phyloP scores from a whole-genome alignment of 2,797 vertebrate species.

The Cephalopachus bancanus region DNA sequence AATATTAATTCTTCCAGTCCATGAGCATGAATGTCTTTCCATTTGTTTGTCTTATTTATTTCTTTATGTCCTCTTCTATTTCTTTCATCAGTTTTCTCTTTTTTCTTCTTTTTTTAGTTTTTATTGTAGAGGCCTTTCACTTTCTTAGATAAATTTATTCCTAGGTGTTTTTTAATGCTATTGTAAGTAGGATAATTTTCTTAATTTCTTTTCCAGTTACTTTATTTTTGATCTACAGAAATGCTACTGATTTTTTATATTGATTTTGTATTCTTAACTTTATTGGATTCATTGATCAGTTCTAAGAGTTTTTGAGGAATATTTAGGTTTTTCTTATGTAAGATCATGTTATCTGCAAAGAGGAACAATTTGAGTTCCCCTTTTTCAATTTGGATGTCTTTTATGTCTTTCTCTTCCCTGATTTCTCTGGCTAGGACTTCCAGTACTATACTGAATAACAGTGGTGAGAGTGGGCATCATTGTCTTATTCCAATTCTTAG shows the following conservation, averaged over 20 bases:
- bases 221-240: background rate
- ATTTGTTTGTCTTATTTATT: background rate
- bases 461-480: background rate
- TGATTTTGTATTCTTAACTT: background rate
- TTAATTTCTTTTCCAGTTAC: background rate
- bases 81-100: background rate
- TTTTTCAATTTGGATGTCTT: background rate
- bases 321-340: background rate
- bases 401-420: background rate
- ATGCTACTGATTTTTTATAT: background rate
- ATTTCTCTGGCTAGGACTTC: background rate
- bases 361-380: background rate
- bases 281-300: background rate
- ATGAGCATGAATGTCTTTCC: background rate
- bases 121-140: background rate
- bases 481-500: background rate
- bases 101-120: background rate
- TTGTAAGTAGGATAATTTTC: background rate
- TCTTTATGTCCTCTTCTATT: background rate
- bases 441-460: background rate
- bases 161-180: background rate
- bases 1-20: background rate
- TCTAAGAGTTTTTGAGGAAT: background rate
- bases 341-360: background rate
- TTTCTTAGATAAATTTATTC: background rate